Percentiles rank a stretch among this genome's conserved stretches.
Conservation (phyloP, 2,113 vertebrate species). For the Platichthys stellatus region DNA sequence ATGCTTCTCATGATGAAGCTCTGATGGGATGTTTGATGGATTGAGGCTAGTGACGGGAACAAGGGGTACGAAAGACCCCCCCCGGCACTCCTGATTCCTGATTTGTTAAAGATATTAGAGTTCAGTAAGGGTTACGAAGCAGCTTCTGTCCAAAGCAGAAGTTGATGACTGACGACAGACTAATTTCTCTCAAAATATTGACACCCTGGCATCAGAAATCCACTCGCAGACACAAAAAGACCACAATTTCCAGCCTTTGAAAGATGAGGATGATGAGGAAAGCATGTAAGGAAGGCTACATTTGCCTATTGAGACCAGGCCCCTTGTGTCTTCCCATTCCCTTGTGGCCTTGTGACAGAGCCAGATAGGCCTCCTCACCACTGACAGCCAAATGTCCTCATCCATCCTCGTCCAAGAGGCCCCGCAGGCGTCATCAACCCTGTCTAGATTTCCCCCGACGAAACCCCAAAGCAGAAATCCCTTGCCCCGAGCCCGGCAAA, state of each 20-base stretch:
- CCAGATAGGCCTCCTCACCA: slow-evolving; percentile 70
- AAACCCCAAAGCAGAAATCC: slow-evolving; percentile 68
- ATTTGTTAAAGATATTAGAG: slow-evolving; percentile 48
- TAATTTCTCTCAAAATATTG: slow-evolving; percentile 18
- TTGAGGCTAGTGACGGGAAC: no score
- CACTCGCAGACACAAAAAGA: slow-evolving; percentile 26
- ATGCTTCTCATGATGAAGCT: no score
- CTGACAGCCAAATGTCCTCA: slow-evolving; percentile 80
- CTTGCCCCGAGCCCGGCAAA: slow-evolving; percentile 47
- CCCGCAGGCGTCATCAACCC: slow-evolving; percentile 69
- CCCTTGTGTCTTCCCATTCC: slow-evolving; percentile 54
- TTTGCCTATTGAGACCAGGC: slow-evolving; percentile 59
- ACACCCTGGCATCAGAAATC: slow-evolving; percentile 21
- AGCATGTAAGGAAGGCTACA: slow-evolving; percentile 42
- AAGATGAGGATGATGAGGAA: slow-evolving; percentile 52
- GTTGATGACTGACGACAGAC: slow-evolving; percentile 25
- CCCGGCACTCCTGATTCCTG: background rate
- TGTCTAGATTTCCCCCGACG: slow-evolving; percentile 70
- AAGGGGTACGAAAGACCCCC: no score
- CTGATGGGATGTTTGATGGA: no score
- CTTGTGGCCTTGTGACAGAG: slow-evolving; percentile 63
- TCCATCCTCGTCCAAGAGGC: slow-evolving; percentile 77
- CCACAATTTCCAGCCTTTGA: slow-evolving; percentile 30
- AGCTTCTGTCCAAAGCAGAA: slow-evolving; percentile 24
- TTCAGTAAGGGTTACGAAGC: slow-evolving; percentile 9